A percentile compares a stretch with the other conserved stretches of the same genome.
Conservation (phyloP, 2,888 invertebrate species). For the Phragmatobia fuliginosa region DNA sequence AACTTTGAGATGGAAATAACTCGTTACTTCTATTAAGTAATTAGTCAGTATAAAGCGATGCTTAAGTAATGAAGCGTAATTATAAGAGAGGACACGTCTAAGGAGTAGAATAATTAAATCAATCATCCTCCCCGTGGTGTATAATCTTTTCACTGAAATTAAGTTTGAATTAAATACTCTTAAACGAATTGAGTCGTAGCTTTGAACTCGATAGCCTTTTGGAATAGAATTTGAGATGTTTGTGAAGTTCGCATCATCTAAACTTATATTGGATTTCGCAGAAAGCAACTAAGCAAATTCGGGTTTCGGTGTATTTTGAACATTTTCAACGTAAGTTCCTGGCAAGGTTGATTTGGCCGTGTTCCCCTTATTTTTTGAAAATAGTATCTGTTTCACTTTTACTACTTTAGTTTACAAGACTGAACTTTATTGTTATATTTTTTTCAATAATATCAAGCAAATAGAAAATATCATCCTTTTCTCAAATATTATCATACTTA, state of each 20-base stretch:
- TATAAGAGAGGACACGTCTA: conserved; percentile 85
- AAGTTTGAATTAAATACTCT: conserved; percentile 80
- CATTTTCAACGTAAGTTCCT: conserved; percentile 10
- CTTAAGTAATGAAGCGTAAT: conserved; percentile 85
- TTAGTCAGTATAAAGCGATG: conserved; percentile 85
- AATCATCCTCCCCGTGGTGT: conserved; percentile 82
- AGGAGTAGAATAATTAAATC: conserved; percentile 84
- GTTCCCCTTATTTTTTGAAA: background rate
- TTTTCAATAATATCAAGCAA: too few relatives aligned
- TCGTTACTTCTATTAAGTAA: conserved; percentile 86
- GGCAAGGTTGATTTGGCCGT: background rate
- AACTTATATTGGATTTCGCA: conserved; percentile 65
- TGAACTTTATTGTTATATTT: too few relatives aligned
- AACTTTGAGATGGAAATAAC: conserved; percentile 83
- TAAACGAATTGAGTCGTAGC: conserved; percentile 67
- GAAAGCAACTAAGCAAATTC: conserved; percentile 45
- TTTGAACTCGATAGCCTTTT: conserved; percentile 74
- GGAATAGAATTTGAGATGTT: conserved; percentile 66
- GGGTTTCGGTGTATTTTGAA: conserved; percentile 41
- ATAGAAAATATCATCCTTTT: background rate
- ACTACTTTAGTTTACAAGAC: too few relatives aligned
- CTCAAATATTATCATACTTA: background rate
- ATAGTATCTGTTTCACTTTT: too few relatives aligned
- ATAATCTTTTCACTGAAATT: conserved; percentile 83
- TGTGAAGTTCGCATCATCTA: conserved; percentile 58